Base-by-base conservation (phyloP, 2,888 invertebrate species). In the Nebria brevicollis region DNA sequence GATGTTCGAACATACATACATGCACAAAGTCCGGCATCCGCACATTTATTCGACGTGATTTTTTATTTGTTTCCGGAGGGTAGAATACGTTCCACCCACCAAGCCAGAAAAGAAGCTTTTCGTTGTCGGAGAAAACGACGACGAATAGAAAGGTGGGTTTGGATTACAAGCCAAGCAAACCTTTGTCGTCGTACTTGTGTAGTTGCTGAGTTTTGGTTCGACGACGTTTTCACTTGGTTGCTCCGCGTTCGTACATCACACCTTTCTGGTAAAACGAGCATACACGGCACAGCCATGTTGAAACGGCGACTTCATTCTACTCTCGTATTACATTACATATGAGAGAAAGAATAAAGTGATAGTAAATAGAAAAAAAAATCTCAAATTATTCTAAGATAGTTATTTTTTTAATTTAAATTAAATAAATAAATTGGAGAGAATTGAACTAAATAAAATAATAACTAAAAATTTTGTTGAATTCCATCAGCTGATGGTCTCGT, bases 41-140 rank as follows among this genome's bases (percentile, higher is more conserved):
- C 73, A 70, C 73, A 73, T 73, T 73, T 73, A 73, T 73, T 41
- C 41, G 25, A 1, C 15, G 73, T 34, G 73, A 73, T 73, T 73
- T 34, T 73, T 73, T 73, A 73, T 73, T 73, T 73, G 73, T 73
- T 73, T 73, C 73, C 3, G 20, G 26, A 7, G 73, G 73, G 26
- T 26, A 41, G 41, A 41, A 73, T 42, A 42, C 73, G 42, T 73
- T 73, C 73, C 34, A 34, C 4, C 34, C 5, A 73, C 42, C 26
- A 73, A 43, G 73, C 54, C 7, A 54, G 54, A 54, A 54, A 54
- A 54, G 54, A 8, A 54, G 54, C 7, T 54, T 8, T 54, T 13
- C 13, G 54, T 54, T 54, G 54, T 54, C 54, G 54, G 54, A 54
- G 54, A 54, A 54, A 54, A 54, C 54, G 54, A 54, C 54, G 8